A percentile compares a stretch with the other conserved stretches of the same genome.
Conservation (phyloP, 2,797 vertebrate species). For the Melanotaenia boesemani region DNA sequence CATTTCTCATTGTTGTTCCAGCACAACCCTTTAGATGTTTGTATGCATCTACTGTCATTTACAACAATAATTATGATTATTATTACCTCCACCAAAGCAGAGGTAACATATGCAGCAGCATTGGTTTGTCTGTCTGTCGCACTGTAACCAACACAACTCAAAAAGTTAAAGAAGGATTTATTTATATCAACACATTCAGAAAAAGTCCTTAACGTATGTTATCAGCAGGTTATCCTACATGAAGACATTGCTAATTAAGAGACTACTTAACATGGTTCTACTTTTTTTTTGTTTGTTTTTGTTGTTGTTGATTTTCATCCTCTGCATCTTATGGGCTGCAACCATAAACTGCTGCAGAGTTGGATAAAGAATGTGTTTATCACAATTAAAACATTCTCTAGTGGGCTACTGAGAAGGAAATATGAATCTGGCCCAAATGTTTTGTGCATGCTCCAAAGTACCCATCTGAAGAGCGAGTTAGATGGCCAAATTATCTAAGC, state of each 20-base stretch:
- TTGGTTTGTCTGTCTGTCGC: too few relatives aligned
- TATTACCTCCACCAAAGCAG: too few relatives aligned
- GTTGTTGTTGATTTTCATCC: not conserved
- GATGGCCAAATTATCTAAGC: too few relatives aligned
- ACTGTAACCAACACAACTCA: too few relatives aligned
- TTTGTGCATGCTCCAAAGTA: too few relatives aligned
- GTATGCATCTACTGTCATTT: slow-evolving; percentile 6
- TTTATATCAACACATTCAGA: slow-evolving; percentile 3
- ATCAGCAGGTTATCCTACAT: slow-evolving; percentile 6
- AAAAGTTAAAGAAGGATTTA: not conserved
- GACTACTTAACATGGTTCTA: not conserved
- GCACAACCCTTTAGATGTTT: not conserved
- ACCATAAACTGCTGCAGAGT: not conserved
- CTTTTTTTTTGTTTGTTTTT: not conserved
- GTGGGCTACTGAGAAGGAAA: not conserved
- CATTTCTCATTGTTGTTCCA: not conserved
- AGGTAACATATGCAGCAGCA: too few relatives aligned
- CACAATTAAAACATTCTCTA: not conserved
- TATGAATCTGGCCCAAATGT: not conserved
- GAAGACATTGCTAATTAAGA: slow-evolving; percentile 1
- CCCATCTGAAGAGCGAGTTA: too few relatives aligned
- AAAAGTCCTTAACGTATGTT: not conserved
- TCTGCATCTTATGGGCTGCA: not conserved
- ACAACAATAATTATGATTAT: not conserved
- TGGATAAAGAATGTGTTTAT: not conserved